phyloP scores from a whole-genome alignment of 2,113 vertebrate species.

The Syngnathus typhle region DNA sequence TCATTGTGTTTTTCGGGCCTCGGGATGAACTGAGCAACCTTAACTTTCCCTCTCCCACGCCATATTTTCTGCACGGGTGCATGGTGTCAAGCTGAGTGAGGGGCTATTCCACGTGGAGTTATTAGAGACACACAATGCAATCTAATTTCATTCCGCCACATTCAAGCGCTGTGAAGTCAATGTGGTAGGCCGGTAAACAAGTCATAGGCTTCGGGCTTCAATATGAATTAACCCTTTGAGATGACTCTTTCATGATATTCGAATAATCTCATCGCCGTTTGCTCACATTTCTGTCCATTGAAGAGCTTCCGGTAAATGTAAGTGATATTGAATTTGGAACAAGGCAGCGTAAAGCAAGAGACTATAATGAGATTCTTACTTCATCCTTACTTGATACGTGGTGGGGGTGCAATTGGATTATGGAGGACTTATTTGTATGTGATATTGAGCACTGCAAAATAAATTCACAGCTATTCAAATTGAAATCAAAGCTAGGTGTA shows the following conservation, averaged over 20 bases:
- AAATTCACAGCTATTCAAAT: conserved; percentile 80
- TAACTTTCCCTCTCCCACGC: conserved; percentile 53
- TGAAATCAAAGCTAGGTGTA: conserved; percentile 77
- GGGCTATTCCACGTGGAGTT: conserved; percentile 66
- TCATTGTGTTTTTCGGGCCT: conserved; percentile 57
- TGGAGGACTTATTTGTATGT: conserved; percentile 71
- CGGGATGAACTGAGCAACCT: conserved; percentile 56
- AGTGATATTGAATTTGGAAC: conserved; percentile 62
- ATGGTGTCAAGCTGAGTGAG: conserved; percentile 57
- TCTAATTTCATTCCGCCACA: conserved; percentile 66
- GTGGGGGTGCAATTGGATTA: conserved; percentile 76
- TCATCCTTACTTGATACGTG: conserved; percentile 54
- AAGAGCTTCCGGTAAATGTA: conserved; percentile 61
- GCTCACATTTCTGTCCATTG: conserved; percentile 54
- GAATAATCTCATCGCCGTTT: conserved; percentile 57
- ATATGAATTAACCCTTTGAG: conserved; percentile 56
- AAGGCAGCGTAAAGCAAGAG: conserved; percentile 64
- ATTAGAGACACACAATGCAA: conserved; percentile 71
- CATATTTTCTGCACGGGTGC: conserved; percentile 54
- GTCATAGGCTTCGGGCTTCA: conserved; percentile 52
- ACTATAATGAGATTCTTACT: conserved; percentile 73
- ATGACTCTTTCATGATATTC: conserved; percentile 61
- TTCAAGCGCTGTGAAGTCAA: conserved; percentile 62
- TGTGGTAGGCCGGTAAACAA: conserved; percentile 62
- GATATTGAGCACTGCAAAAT: conserved; percentile 75